Conservation (phyloP, 2,113 vertebrate genomes). For the Zootoca vivipara region DNA sequence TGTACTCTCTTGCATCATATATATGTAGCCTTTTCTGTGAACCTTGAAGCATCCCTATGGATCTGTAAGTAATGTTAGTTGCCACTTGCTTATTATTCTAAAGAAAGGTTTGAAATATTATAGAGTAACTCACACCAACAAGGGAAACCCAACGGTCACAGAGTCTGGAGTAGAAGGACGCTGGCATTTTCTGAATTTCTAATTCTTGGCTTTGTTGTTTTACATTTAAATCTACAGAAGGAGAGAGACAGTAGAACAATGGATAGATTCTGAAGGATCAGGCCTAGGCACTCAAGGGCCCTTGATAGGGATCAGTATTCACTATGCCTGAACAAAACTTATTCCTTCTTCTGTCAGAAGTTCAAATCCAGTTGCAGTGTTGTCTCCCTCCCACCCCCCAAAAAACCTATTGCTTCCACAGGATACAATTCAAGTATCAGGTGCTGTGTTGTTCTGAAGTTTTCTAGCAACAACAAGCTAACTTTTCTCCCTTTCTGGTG, state of each 20-base stretch:
- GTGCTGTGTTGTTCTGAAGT: not conserved
- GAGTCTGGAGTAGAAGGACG: constrained; percentile 79
- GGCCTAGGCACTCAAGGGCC: not conserved
- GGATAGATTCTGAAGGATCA: not conserved
- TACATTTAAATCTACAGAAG: constrained; percentile 68
- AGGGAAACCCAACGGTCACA: constrained; percentile 93
- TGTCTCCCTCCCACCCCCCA: not conserved
- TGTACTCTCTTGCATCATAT: not conserved
- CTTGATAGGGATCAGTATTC: not conserved
- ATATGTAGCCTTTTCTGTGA: not conserved
- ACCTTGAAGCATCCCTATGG: not conserved
- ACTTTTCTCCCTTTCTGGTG: not conserved
- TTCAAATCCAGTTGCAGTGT: not conserved
- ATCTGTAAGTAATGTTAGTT: not conserved
- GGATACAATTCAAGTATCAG: not conserved
- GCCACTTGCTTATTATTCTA: not conserved
- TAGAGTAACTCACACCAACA: constrained; percentile 82
- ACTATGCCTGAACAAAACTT: not conserved
- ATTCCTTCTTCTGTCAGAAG: not conserved
- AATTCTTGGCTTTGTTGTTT: constrained; percentile 76
- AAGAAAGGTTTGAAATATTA: constrained; percentile 21
- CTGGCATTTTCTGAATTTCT: constrained; percentile 77
- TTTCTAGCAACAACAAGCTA: not conserved
- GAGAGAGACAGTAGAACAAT: not conserved
- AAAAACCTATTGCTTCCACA: not conserved